A percentile compares a stretch with the other conserved stretches of the same genome.
Evolutionary conservation across 2,113 vertebrate genomes (phyloP).

Genomic region (Podiceps cristatus): DNA sequence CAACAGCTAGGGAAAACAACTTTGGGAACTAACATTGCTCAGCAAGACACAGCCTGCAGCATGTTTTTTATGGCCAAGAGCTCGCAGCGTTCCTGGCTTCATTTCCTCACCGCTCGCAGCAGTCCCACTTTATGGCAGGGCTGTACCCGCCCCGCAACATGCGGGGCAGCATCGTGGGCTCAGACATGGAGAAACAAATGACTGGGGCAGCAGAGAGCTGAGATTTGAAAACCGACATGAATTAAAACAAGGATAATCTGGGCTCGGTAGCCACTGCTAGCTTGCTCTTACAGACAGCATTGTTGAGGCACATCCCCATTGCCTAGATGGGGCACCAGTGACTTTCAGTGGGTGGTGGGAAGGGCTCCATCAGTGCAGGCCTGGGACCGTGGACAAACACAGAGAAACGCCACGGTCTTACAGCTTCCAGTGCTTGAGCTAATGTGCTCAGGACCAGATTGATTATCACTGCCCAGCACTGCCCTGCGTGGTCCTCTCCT

Average conservation of each 20-base stretch:
- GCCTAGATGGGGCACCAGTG: background rate
- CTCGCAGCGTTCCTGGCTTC: background rate
- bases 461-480: background rate
- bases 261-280: background rate
- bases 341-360: background rate
- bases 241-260: background rate
- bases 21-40: background rate
- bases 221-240: background rate
- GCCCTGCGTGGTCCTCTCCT: background rate
- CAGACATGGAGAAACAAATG: rapidly evolving
- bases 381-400: background rate
- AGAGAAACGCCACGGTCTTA: background rate
- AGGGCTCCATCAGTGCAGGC: background rate
- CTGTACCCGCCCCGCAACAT: background rate
- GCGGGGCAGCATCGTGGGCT: background rate
- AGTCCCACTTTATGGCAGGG: constrained; percentile 21
- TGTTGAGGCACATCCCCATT: background rate
- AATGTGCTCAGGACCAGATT: background rate
- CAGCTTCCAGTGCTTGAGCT: background rate
- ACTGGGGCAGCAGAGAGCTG: background rate
- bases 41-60: constrained; percentile 56
- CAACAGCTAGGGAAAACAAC: constrained; percentile 21
- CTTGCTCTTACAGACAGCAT: background rate
- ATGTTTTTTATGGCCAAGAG: constrained; percentile 54
- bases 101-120: constrained; percentile 43